Evolutionary conservation across 2,888 invertebrate species (phyloP).

Genomic region (Agapostemon virescens): DNA sequence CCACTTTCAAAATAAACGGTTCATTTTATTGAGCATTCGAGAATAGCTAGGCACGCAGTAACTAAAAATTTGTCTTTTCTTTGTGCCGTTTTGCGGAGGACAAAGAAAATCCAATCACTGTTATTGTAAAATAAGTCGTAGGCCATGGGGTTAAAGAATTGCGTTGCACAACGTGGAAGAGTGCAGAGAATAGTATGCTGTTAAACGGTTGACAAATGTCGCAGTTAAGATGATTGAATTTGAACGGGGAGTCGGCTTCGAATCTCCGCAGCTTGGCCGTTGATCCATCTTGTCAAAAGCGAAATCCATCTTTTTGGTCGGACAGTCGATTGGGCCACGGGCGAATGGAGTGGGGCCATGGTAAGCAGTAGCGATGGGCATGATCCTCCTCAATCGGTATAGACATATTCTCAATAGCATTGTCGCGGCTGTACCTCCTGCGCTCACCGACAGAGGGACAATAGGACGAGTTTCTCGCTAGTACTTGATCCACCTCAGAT

Average conservation of each 20-base stretch:
- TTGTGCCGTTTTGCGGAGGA: too few relatives aligned
- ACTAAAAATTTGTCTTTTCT: too few relatives aligned
- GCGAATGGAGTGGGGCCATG: not conserved
- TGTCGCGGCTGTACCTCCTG: too few relatives aligned
- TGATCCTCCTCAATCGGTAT: not conserved
- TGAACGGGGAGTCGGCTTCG: not conserved
- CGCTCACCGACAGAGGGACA: too few relatives aligned
- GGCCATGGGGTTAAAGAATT: too few relatives aligned
- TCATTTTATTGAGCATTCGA: too few relatives aligned
- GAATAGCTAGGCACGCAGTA: too few relatives aligned
- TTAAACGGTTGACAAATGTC: slow-evolving; percentile 23
- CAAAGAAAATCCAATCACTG: too few relatives aligned
- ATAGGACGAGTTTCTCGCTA: too few relatives aligned
- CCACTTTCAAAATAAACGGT: too few relatives aligned
- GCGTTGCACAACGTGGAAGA: not conserved
- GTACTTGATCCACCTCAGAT: too few relatives aligned
- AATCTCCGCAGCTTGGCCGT: not conserved
- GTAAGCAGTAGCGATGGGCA: not conserved
- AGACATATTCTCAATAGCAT: not conserved
- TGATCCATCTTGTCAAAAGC: slow-evolving; percentile 32
- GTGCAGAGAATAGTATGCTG: slow-evolving; percentile 7
- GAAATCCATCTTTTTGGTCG: slow-evolving; percentile 35
- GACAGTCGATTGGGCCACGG: not conserved
- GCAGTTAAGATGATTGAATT: slow-evolving; percentile 26
- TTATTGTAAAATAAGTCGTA: too few relatives aligned